Evolutionary conservation across 2,888 invertebrate genomes (phyloP), one percentile per base, ranked within the genome.

Genomic region (Drosophila quinaria): DNA sequence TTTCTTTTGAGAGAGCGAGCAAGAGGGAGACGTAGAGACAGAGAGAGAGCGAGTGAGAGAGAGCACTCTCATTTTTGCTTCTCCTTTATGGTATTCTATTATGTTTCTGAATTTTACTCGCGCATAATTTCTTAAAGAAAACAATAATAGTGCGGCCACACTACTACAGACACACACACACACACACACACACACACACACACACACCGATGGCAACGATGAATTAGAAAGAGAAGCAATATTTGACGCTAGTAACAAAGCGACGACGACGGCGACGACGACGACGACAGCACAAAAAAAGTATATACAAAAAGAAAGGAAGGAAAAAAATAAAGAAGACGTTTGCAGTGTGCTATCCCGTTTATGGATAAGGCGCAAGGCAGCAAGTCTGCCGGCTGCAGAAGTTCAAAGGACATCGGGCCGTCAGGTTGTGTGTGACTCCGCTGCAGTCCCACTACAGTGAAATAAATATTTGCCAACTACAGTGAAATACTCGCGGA

Each of bases 361-460:
- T 91, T 91, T 90, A 78, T 70, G 85, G 89, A 89, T 91, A 90
- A 88, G 76, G 75, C 85, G 68, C 68, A 69, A 74, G 54, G 56
- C 67, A 49, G 31, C 15, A 49, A 49, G 74, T 78, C 77, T 81
- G 74, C 79, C 80, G 81, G 76, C 91, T 92, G 92, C 91, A 92
- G 92, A 92, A 91, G 91, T 91, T 85, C 78, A 90, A 91, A 90
- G 89, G 84, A 90, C 91, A 90, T 86, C 91, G 91, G 87, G 83
- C 90, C 71, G 91, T 84, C 81, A 91, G 90, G 92, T 91, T 91
- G 92, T 91, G 74, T 60, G 74, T 60, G 70, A 59, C 61, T 72
- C 49, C 74, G 78, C 60, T 22, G 5, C 22, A 22, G 70, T 55
- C 64, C 50, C 51, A 47, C 49, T 29, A n/a, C 15, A 56, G 65